Evolutionary conservation across 2,797 vertebrate species (phyloP).

Genomic region (Pseudopleuronectes americanus): DNA sequence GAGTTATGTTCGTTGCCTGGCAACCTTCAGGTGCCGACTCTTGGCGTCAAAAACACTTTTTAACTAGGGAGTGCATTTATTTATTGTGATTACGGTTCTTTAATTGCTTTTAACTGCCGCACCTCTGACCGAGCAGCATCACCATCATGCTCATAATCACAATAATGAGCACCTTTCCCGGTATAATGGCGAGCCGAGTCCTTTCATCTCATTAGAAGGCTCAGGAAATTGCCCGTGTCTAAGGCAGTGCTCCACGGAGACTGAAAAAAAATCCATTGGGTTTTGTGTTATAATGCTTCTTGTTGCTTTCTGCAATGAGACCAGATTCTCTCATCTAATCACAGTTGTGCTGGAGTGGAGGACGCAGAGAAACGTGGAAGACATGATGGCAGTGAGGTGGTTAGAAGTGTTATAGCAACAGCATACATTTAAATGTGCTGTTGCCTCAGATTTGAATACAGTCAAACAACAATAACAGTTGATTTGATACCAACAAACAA

Average conservation of each 20-base stretch:
- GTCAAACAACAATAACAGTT: no score
- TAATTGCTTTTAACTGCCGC: slow-evolving; percentile 39
- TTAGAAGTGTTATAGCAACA: not conserved
- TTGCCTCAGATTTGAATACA: no score
- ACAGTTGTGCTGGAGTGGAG: not conserved
- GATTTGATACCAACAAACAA: no score
- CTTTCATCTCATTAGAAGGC: slow-evolving; percentile 13
- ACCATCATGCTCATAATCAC: slow-evolving; percentile 7
- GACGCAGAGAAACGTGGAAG: slow-evolving; percentile 5
- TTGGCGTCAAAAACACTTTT: slow-evolving; percentile 9
- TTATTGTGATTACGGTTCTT: slow-evolving; percentile 27
- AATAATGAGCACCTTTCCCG: slow-evolving; percentile 16
- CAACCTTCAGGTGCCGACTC: slow-evolving; percentile 37
- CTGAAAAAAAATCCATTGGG: not conserved
- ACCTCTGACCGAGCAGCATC: slow-evolving; percentile 5
- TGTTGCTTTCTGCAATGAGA: no score
- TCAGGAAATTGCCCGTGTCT: slow-evolving; percentile 13
- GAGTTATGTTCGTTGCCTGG: slow-evolving; percentile 51
- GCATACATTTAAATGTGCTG: not conserved
- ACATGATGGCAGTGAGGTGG: not conserved
- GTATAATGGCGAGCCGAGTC: not conserved
- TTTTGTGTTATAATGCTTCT: slow-evolving; percentile 2
- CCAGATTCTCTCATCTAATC: not conserved
- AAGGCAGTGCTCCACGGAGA: not conserved
- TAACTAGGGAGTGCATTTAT: slow-evolving; percentile 18